Conservation (phyloP, 1,140 invertebrate species). For the Zaprionus gabonicus region DNA sequence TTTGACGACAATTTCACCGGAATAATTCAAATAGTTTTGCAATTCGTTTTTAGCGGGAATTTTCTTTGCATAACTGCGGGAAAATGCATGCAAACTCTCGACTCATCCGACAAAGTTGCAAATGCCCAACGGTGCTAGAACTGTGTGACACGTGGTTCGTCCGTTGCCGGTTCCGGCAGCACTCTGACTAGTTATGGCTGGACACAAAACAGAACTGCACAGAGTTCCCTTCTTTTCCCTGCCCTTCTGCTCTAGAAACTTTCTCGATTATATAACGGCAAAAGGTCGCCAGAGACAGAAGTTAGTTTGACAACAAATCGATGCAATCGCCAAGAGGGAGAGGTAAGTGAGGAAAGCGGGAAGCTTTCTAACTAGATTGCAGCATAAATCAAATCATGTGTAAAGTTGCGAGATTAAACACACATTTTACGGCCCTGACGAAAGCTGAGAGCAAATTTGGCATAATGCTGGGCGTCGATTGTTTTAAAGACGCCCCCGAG, state of each 20-base stretch:
- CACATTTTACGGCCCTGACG: constrained; percentile 8
- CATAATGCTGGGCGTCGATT: constrained; percentile 19
- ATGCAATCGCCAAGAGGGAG: background rate
- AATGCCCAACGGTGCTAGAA: constrained; percentile 9
- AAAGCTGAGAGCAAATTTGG: constrained; percentile 14
- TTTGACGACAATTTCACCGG: background rate
- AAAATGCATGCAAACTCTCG: background rate
- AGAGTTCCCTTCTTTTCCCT: background rate
- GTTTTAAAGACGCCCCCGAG: constrained; percentile 45
- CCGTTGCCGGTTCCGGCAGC: constrained; percentile 1
- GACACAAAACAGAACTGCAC: background rate
- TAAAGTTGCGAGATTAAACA: constrained; percentile 32
- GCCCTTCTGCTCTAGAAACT: background rate
- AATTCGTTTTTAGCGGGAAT: constrained; percentile 1
- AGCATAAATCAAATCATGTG: constrained; percentile 28
- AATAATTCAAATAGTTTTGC: background rate
- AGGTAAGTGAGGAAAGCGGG: background rate
- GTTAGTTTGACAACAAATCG: constrained; percentile 25
- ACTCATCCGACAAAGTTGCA: constrained; percentile 10
- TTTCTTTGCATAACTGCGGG: background rate
- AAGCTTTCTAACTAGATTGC: constrained; percentile 2
- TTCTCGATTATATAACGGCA: constrained; percentile 8
- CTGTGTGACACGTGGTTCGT: background rate
- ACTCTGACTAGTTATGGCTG: background rate
- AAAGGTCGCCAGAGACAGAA: constrained; percentile 17